Percentiles rank a stretch among this genome's conserved stretches.
Conservation (phyloP, 2,113 vertebrate species). For the Fregata magnificens region DNA sequence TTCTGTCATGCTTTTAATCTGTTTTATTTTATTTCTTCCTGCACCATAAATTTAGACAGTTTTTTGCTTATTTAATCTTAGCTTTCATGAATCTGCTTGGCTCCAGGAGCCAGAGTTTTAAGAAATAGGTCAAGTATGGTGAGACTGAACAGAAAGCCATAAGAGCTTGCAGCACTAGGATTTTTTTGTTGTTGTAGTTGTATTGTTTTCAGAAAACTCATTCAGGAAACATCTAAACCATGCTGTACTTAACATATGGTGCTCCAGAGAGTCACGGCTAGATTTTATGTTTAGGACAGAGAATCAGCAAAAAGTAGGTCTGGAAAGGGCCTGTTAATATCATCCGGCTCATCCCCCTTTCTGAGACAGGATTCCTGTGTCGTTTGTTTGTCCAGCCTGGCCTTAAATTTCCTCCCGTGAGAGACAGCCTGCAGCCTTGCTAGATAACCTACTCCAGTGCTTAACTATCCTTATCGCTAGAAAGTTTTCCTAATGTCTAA, state of each 20-base stretch:
- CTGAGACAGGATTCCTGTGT: background rate
- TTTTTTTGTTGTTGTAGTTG: background rate
- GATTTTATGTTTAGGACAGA: background rate
- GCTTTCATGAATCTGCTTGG: background rate
- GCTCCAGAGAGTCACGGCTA: background rate
- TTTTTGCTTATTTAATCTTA: conserved; percentile 22
- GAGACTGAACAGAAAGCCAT: background rate
- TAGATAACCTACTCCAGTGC: background rate
- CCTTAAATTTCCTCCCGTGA: background rate
- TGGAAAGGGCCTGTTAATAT: background rate
- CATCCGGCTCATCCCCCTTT: background rate
- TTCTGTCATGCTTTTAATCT: background rate
- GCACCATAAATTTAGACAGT: background rate
- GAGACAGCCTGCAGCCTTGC: background rate
- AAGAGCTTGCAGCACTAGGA: background rate
- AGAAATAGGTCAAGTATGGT: background rate
- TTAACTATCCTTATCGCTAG: background rate
- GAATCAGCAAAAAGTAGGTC: background rate
- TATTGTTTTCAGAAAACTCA: background rate
- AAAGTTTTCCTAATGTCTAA: background rate
- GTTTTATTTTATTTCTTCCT: background rate
- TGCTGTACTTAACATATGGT: background rate
- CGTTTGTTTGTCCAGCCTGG: background rate
- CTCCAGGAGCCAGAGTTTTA: background rate
- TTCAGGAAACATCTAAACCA: background rate